These are phyloP conservation scores for Hirudo medicinalis DNA, from an alignment of 1,140 invertebrate species.

Conservation along the genomic window DNA sequence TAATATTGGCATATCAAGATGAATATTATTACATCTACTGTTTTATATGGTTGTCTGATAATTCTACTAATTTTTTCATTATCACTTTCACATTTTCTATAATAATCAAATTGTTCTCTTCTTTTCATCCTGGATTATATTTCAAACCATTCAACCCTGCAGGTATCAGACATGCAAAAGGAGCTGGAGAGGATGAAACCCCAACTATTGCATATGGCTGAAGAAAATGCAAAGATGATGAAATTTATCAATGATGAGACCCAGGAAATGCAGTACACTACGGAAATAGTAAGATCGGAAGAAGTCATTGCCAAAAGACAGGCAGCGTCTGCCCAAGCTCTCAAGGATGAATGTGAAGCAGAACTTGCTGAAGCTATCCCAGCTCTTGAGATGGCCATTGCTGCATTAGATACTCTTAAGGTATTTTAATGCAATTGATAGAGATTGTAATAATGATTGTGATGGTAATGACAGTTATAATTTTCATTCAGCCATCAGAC, in stretches of 20 bases:
- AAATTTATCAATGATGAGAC: slow-evolving; percentile 12
- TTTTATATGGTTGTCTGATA: too few relatives aligned
- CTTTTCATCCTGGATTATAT: too few relatives aligned
- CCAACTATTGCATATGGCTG: slow-evolving; percentile 35
- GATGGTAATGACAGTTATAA: too few relatives aligned
- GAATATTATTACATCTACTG: too few relatives aligned
- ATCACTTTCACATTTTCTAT: too few relatives aligned
- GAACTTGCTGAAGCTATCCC: slow-evolving; percentile 41
- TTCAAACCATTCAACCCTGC: slow-evolving; percentile 1
- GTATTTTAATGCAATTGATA: neutral
- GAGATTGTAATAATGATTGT: too few relatives aligned
- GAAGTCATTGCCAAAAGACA: slow-evolving; percentile 17
- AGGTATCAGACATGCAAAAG: slow-evolving; percentile 55
- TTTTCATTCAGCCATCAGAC: slow-evolving; percentile 17
- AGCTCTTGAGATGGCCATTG: slow-evolving; percentile 37
- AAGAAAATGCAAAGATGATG: slow-evolving; percentile 30
- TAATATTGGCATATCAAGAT: too few relatives aligned
- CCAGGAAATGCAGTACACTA: slow-evolving; percentile 15
- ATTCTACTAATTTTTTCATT: too few relatives aligned
- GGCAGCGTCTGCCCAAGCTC: slow-evolving; percentile 13
- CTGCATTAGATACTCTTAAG: slow-evolving; percentile 26
- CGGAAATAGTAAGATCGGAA: slow-evolving; percentile 5
- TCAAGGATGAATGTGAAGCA: slow-evolving; percentile 53
- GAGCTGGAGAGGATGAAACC: slow-evolving; percentile 40
- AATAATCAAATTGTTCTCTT: too few relatives aligned